phyloP scores from a whole-genome alignment of 2,797 vertebrate genomes.

The Clarias platycephalus region DNA sequence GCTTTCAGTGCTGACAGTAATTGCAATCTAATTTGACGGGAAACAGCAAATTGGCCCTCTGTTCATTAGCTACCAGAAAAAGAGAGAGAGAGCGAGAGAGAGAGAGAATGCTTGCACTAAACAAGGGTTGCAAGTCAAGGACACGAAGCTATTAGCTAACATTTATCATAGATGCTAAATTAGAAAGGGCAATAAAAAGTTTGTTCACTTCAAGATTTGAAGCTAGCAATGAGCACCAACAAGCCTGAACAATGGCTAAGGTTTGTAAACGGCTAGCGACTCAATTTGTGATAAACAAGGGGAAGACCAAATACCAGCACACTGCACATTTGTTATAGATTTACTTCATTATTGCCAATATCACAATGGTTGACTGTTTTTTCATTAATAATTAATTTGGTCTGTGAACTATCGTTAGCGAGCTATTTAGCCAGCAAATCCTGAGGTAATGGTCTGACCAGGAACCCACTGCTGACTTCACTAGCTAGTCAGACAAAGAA shows the following conservation, averaged over 20 bases:
- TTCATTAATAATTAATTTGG: neutral
- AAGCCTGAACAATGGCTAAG: neutral
- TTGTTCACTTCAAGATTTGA: neutral
- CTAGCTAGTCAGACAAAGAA: neutral
- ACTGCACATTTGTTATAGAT: neutral
- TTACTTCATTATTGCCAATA: neutral
- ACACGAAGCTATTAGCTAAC: neutral
- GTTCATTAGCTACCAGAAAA: slow-evolving; percentile 70
- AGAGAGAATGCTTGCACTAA: slow-evolving; percentile 32
- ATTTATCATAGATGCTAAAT: neutral
- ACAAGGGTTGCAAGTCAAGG: neutral
- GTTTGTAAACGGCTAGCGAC: neutral
- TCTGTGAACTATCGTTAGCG: neutral
- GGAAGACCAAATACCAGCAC: neutral
- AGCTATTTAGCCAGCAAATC: neutral
- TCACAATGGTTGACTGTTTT: neutral
- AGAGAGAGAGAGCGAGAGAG: slow-evolving; percentile 52
- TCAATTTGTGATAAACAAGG: neutral
- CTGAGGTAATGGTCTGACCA: neutral
- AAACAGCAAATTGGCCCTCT: slow-evolving; percentile 74
- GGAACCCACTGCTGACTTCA: neutral
- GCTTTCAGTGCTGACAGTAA: slow-evolving; percentile 62
- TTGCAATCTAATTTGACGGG: slow-evolving; percentile 70
- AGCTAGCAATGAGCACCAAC: neutral
- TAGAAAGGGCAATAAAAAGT: neutral